Percentiles rank a stretch among this genome's conserved stretches.
Conservation (phyloP, 2,113 vertebrate species). For the Ahaetulla prasina region DNA sequence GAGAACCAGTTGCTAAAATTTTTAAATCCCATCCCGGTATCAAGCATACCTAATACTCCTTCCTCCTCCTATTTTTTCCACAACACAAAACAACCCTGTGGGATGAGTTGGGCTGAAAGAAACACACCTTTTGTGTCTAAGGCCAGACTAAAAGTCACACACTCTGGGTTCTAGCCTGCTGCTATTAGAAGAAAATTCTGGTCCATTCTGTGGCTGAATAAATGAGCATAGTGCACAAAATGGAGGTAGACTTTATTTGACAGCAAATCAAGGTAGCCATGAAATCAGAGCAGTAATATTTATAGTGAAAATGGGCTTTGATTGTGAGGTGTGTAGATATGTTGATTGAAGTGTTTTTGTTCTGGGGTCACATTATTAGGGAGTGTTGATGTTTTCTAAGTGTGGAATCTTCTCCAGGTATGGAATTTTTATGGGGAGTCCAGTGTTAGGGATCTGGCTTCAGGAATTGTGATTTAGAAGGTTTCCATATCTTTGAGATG, state of each 20-base stretch:
- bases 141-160: not conserved
- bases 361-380: not conserved
- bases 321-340: not conserved
- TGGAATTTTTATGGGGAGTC: not conserved
- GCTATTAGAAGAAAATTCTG: not conserved
- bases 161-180: not conserved
- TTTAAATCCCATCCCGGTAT: not conserved
- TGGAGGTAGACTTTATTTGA: not conserved
- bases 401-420: not conserved
- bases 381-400: not conserved
- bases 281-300: not conserved
- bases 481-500: not conserved
- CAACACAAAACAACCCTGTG: not conserved
- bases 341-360: not conserved
- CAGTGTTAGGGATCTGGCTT: not conserved
- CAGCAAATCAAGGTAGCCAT: not conserved
- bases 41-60: not conserved
- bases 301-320: not conserved
- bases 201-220: not conserved
- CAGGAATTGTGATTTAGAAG: not conserved
- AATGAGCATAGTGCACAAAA: not conserved
- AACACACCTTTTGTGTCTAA: not conserved
- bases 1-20: too few relatives aligned
- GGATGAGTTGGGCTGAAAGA: not conserved
- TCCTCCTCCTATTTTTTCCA: not conserved